A percentile compares a stretch with the other conserved stretches of the same genome.
phyloP scores from a whole-genome alignment of 2,113 vertebrate species.

The Nothobranchius kuhntae region DNA sequence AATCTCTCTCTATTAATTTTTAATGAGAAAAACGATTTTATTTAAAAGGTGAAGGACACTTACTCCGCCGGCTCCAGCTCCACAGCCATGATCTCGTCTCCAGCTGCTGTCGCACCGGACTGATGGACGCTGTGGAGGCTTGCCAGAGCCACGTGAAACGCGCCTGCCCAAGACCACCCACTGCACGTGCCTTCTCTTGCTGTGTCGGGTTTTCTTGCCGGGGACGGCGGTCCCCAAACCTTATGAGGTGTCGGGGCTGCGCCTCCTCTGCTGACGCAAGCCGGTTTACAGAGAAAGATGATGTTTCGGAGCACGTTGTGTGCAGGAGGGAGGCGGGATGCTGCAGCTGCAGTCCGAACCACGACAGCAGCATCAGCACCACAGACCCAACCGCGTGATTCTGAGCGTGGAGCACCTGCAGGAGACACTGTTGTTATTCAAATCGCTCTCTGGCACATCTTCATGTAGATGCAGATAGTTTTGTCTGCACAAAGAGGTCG shows the following conservation, averaged over 20 bases:
- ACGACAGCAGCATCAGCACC: constrained; percentile 50
- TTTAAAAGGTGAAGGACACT: constrained; percentile 43
- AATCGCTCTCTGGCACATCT: constrained; percentile 22
- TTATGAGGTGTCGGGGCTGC: constrained; percentile 6
- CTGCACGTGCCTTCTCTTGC: constrained; percentile 72
- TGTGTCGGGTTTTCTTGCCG: constrained; percentile 13
- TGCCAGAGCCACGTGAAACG: constrained; percentile 74
- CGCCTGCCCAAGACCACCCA: constrained; percentile 65
- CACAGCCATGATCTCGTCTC: constrained; percentile 73
- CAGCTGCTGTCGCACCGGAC: constrained; percentile 53
- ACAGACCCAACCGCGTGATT: constrained; percentile 42
- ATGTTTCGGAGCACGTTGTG: constrained; percentile 38
- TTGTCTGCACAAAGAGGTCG: constrained; percentile 1
- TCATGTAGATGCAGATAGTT: constrained; percentile 28
- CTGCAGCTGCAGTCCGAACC: constrained; percentile 30
- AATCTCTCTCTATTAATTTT: too few relatives aligned
- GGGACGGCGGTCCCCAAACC: constrained; percentile 11
- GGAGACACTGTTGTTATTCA: background rate
- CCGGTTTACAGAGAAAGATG: constrained; percentile 5
- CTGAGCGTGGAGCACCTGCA: constrained; percentile 39
- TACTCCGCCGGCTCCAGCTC: constrained; percentile 82
- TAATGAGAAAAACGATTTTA: too few relatives aligned
- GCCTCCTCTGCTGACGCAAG: constrained; percentile 28
- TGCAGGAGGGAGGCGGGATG: constrained; percentile 34
- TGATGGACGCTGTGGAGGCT: constrained; percentile 37